Evolutionary conservation across 2,888 invertebrate species (phyloP), one percentile per base, ranked within the genome.

Genomic region (Megalurothrips usitatus): DNA sequence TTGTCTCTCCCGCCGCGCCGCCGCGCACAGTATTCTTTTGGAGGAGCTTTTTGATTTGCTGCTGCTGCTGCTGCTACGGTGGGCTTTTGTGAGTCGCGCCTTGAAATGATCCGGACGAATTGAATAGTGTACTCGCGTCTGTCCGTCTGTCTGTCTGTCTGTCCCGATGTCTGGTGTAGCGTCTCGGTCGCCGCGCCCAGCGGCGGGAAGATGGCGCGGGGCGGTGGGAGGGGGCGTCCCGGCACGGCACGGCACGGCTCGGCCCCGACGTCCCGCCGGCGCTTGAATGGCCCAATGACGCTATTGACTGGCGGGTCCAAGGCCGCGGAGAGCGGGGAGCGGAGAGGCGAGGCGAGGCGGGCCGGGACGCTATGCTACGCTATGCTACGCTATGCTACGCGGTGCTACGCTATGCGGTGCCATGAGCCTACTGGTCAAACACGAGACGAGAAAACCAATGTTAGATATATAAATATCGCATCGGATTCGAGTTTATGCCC

Each of bases 151-250:
- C 83, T 85, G 84, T 84, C 58, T 58, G 34, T 43, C 34, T 81
- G 82, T 82, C 83, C n/a, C n/a, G n/a, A n/a, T 85, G 84, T 84
- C 84, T 85, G 84, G 85, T 85, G 85, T 84, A 85, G 84, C 83
- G 81, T 82, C 81, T 80, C 82, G 81, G 58, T 58, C 58, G 68
- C 26, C 9, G 3, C 68, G 26, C 68, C 68, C 68, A 68, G 68
- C 26, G 14, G 58, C 34, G 58, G 9, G 68, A 75, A 75, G 68
- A 82, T 82, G 83, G 83, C 81, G 80, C 82, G 82, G n/a, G 68
- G 28, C 1, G 81, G 83, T 82, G 82, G 83, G 82, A 81, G 81
- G 81, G 83, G 82, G 84, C 58, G 58, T 58, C 58, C 58, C 52
- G 52, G 12, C 52, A 3, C 6, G 52, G 3, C 52, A n/a, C n/a